These are phyloP conservation scores for Poeciliopsis turrubarensis DNA, from an alignment of 2,113 vertebrate genomes.

Conservation along the genomic window DNA sequence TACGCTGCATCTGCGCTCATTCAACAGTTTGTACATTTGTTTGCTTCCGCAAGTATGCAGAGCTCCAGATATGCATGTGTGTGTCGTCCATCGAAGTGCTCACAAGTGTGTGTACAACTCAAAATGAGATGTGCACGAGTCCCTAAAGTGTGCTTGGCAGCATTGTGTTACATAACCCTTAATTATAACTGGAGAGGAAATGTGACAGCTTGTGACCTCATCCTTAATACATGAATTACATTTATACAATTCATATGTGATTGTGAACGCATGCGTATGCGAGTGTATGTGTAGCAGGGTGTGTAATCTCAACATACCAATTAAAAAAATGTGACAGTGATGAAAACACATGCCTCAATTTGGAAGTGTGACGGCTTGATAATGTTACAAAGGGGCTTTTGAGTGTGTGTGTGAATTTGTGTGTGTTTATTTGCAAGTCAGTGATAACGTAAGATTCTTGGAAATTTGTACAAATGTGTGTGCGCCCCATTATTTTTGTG, in stretches of 20 bases:
- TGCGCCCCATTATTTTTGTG: slow-evolving; percentile 57
- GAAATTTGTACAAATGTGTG: slow-evolving; percentile 14
- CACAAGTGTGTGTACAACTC: slow-evolving; percentile 1
- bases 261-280: slow-evolving; percentile 5
- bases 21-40: slow-evolving; percentile 14
- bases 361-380: slow-evolving; percentile 51
- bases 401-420: slow-evolving; percentile 3
- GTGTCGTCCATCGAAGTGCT: neutral
- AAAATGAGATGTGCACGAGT: neutral
- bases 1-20: slow-evolving; percentile 35
- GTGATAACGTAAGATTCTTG: slow-evolving; percentile 3
- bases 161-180: slow-evolving; percentile 65
- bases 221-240: slow-evolving; percentile 64
- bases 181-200: slow-evolving; percentile 71
- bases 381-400: slow-evolving; percentile 27
- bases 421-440: slow-evolving; percentile 6
- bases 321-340: slow-evolving; percentile 54
- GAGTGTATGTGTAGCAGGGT: neutral
- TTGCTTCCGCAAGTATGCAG: neutral
- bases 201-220: slow-evolving; percentile 75
- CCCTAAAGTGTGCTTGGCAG: slow-evolving; percentile 34
- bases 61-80: neutral
- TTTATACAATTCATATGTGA: slow-evolving; percentile 60
- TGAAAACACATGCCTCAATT: slow-evolving; percentile 42
- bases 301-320: slow-evolving; percentile 29